Conservation (phyloP, 2,888 invertebrate genomes). For the Leucophenga montana region DNA sequence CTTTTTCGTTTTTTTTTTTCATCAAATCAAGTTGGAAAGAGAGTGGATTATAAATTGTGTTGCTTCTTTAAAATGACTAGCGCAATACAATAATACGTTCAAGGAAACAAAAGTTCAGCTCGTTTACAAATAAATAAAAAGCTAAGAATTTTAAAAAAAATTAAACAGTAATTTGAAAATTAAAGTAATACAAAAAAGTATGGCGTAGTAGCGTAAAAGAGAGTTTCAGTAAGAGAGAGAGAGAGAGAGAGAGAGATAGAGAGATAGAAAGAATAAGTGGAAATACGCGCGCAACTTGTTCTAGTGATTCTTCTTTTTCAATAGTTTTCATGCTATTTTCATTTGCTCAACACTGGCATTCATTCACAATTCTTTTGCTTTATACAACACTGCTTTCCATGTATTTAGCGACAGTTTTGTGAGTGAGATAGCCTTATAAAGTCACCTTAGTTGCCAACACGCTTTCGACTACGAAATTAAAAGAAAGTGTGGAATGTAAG, state of each 20-base stretch:
- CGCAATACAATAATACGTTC: not conserved
- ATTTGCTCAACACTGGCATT: too few relatives aligned
- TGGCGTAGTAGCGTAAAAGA: not conserved
- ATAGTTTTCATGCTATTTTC: too few relatives aligned
- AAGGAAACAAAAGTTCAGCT: not conserved
- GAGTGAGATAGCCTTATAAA: not conserved
- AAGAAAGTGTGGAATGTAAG: constrained; percentile 16
- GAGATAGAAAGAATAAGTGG: not conserved
- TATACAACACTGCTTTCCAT: too few relatives aligned
- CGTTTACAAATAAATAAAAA: not conserved
- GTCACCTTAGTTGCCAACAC: not conserved
- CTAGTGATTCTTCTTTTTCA: constrained; percentile 7
- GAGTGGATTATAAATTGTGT: constrained; percentile 14
- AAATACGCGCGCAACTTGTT: not conserved
- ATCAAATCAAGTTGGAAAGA: constrained; percentile 33
- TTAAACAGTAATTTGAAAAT: not conserved
- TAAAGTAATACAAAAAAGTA: not conserved
- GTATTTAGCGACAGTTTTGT: too few relatives aligned
- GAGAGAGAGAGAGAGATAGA: not conserved
- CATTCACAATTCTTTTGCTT: too few relatives aligned
- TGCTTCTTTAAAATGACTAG: not conserved
- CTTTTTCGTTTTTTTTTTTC: constrained; percentile 39
- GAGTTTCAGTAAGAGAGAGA: not conserved
- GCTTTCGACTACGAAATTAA: not conserved
- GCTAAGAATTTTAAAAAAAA: not conserved